Base-by-base conservation (phyloP, 1,140 invertebrate genomes). In the Lepidurus apus region DNA sequence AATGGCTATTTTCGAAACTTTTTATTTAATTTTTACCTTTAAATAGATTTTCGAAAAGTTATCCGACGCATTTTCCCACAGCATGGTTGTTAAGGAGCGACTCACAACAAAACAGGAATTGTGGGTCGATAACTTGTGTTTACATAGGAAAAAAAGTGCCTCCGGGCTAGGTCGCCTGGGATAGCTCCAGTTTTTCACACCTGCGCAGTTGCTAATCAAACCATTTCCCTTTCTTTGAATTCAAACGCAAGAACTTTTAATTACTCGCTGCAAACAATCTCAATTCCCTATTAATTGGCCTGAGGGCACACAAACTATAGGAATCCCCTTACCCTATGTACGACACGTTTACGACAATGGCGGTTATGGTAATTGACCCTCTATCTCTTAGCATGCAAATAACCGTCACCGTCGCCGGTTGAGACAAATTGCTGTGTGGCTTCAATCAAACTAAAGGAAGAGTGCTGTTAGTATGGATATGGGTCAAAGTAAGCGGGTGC, bases 21-120 rank as follows among this genome's bases (percentile, higher is more conserved):
- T 24, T 8, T 24, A 24, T 73, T 73, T 73, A 3, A 24, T 73
- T 73, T 24, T 24, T 73, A 73, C 17, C 53, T 73, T 73, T 73
- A 73, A 73, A 73, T 73, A 4, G 53, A 73, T 73, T 73, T 73
- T 73, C 17, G 7, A 73, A 73, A n/a, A 73, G 53, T 73, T 73
- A 73, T n/a, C 53, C 7, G 24, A 6, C 24, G 17, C 17, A 73
- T 42, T 42, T 26, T 11, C 8, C 10, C 3, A 43, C 42, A 76
- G n/a, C 8, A 42, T 10, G 44, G 75, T 42, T 76, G 75, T 76
- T 45, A 21, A 76, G 44, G 44, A 9, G 44, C n/a, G 76, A 77
- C 45, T 65, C 53, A 65, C 53, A 65, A 65, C 53, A 65, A 1
- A 65, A 17, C 53, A 65, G 21, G 53, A 65, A 65, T 65, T 65